Evolutionary conservation across 1,140 invertebrate species (phyloP).

Genomic region (Watersipora subatra): DNA sequence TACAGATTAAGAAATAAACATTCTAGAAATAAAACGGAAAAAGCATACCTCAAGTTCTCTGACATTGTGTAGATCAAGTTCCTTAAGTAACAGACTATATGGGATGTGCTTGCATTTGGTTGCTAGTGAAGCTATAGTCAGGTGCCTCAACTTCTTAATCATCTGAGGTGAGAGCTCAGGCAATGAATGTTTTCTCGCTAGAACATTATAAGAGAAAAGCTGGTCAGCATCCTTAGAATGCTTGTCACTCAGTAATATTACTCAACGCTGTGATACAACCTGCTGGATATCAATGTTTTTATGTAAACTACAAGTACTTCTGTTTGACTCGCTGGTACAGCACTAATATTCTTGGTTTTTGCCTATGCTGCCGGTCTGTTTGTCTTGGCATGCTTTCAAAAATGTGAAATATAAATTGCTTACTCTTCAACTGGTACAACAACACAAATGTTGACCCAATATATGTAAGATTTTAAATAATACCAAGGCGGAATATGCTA

Average conservation of each 20-base stretch:
- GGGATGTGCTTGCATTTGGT: conserved; percentile 82
- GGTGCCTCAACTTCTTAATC: conserved; percentile 78
- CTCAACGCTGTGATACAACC: not conserved
- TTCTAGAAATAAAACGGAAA: not conserved
- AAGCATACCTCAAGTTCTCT: conserved; percentile 61
- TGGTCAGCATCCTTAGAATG: not conserved
- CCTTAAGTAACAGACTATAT: conserved; percentile 66
- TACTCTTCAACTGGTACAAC: no score
- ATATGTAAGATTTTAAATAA: no score
- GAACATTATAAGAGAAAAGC: conserved; percentile 16
- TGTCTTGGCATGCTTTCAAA: not conserved
- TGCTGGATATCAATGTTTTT: not conserved
- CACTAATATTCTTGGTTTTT: no score
- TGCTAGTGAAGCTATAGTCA: conserved; percentile 87
- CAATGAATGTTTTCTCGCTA: conserved; percentile 57
- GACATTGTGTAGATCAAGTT: conserved; percentile 80
- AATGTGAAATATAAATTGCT: no score
- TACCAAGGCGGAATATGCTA: no score
- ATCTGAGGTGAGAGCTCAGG: conserved; percentile 63
- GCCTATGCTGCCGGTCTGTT: not conserved
- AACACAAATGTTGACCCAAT: no score
- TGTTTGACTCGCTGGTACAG: no score
- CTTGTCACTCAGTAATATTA: not conserved
- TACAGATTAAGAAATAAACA: no score
- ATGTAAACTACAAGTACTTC: no score